These are phyloP conservation scores for Enteromius anoplus DNA, from an alignment of 2,797 vertebrate genomes.

Conservation along the genomic window DNA sequence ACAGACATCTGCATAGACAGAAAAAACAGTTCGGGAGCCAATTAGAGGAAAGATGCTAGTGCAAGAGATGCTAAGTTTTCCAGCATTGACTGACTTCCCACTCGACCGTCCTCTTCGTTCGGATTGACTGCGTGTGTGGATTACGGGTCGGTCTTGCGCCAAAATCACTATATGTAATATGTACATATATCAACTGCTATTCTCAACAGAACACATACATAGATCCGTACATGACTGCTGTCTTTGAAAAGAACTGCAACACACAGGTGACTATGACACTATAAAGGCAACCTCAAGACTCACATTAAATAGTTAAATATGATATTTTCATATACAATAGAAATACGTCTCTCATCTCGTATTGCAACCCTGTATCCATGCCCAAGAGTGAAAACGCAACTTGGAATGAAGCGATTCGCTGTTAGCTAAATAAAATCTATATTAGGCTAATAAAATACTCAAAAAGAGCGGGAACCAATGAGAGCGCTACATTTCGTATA, in stretches of 20 bases:
- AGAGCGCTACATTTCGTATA: slow-evolving; percentile 45
- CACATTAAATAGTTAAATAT: slow-evolving; percentile 74
- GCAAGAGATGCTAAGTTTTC: slow-evolving; percentile 55
- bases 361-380: slow-evolving; percentile 70
- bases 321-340: slow-evolving; percentile 72
- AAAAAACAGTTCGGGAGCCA: slow-evolving; percentile 79
- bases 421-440: slow-evolving; percentile 80
- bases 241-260: slow-evolving; percentile 60
- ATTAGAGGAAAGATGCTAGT: slow-evolving; percentile 62
- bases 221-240: slow-evolving; percentile 57
- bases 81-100: slow-evolving; percentile 54
- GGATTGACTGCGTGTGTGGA: not conserved
- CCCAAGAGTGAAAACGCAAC: slow-evolving; percentile 67
- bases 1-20: slow-evolving; percentile 57
- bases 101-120: slow-evolving; percentile 1
- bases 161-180: slow-evolving; percentile 20
- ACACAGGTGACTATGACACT: slow-evolving; percentile 64
- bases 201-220: slow-evolving; percentile 60
- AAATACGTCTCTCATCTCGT: slow-evolving; percentile 68
- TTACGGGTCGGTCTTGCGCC: slow-evolving; percentile 8
- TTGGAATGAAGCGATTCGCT: slow-evolving; percentile 61
- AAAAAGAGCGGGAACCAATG: slow-evolving; percentile 41
- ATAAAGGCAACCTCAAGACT: slow-evolving; percentile 60
- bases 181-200: slow-evolving; percentile 48
- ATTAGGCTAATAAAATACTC: slow-evolving; percentile 58